phyloP scores from a whole-genome alignment of 2,888 invertebrate genomes.

The Coremacera marginata region DNA sequence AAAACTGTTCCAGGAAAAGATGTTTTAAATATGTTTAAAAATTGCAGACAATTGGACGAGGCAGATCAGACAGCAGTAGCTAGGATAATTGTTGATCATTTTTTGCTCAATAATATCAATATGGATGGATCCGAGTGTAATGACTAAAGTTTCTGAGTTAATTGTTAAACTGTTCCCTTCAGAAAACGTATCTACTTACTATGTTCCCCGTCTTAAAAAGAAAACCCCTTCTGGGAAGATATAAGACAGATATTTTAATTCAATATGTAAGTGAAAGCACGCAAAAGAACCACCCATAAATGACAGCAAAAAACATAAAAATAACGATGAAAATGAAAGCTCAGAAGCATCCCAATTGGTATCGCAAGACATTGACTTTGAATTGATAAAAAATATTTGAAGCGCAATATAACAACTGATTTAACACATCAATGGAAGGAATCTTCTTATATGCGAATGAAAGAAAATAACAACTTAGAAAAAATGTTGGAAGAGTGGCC shows the following conservation, averaged over 20 bases:
- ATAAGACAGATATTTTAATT: constrained; percentile 29
- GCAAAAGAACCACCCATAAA: no score
- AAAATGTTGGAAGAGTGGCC: constrained; percentile 7
- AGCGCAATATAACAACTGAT: no score
- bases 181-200: constrained; percentile 19
- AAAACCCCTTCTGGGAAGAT: constrained; percentile 33
- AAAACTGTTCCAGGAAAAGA: constrained; percentile 30
- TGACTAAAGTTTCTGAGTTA: constrained; percentile 11
- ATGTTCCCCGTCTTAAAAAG: constrained; percentile 4
- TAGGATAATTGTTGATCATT: constrained; percentile 19
- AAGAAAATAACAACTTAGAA: no score
- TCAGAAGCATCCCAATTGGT: no score
- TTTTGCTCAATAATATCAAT: constrained; percentile 14
- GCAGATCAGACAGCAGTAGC: constrained; percentile 8
- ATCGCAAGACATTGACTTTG: no score
- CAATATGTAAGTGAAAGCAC: no score
- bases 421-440: no score
- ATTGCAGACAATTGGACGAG: constrained; percentile 12
- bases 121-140: constrained; percentile 23
- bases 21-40: constrained; percentile 7
- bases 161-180: constrained; percentile 18
- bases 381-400: no score
- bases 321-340: no score
- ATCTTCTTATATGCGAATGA: no score
- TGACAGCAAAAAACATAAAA: no score